phyloP scores from a whole-genome alignment of 2,113 vertebrate genomes.

The Heteronetta atricapilla region DNA sequence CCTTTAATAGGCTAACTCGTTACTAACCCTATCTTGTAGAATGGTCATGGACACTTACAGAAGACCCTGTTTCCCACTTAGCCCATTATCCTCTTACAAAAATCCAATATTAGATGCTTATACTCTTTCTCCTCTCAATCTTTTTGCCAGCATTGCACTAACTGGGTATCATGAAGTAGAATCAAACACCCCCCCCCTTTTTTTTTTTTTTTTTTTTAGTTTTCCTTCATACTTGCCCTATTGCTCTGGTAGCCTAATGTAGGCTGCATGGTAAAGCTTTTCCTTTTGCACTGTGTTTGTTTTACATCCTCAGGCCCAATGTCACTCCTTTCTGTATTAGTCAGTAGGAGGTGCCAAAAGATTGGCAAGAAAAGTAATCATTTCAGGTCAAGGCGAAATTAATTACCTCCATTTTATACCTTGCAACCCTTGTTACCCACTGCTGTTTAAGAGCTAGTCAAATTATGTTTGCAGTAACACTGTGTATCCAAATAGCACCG shows the following conservation, averaged over 20 bases:
- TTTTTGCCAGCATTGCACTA: neutral
- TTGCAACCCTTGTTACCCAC: neutral
- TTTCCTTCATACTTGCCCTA: neutral
- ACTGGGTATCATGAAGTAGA: neutral
- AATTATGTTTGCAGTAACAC: neutral
- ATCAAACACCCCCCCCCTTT: neutral
- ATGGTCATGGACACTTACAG: neutral
- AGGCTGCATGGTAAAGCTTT: neutral
- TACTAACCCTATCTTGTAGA: neutral
- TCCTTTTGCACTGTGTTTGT: neutral
- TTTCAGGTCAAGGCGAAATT: conserved; percentile 28
- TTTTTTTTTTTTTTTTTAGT: neutral
- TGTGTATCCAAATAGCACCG: neutral
- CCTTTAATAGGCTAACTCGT: neutral
- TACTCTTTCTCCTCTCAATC: neutral
- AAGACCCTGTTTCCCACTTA: neutral
- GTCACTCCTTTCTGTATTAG: conserved; percentile 30
- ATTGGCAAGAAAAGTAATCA: conserved; percentile 22
- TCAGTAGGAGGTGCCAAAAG: conserved; percentile 47
- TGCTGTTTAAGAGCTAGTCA: neutral
- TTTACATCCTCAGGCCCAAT: neutral
- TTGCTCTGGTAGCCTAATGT: neutral
- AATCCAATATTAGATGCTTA: neutral
- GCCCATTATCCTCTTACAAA: neutral
- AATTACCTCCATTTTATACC: neutral